These are phyloP conservation scores for Papilio gigon DNA, from an alignment of 2,888 invertebrate species.

Conservation along the genomic window DNA sequence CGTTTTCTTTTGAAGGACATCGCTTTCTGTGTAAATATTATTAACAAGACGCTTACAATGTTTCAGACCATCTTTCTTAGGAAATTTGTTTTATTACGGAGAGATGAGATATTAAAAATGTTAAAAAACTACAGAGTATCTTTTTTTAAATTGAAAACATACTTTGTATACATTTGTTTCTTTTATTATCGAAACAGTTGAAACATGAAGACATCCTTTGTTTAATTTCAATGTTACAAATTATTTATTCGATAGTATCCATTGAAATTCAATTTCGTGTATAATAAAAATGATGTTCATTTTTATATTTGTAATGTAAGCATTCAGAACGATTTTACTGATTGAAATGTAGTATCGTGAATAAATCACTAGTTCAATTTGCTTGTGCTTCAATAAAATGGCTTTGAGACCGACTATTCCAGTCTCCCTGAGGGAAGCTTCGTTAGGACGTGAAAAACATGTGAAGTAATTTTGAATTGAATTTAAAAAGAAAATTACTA, in stretches of 20 bases:
- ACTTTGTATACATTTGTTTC: not conserved
- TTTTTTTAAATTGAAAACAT: not conserved
- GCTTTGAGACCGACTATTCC: conserved; percentile 11
- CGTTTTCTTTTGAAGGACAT: conserved; percentile 52
- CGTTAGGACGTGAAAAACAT: conserved; percentile 18
- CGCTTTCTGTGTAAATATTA: conserved; percentile 65
- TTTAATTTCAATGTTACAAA: too few species aligned
- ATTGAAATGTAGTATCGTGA: conserved; percentile 22
- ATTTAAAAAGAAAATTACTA: not conserved
- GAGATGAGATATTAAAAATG: not conserved
- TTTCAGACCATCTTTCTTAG: conserved; percentile 62
- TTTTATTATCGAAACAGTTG: too few species aligned
- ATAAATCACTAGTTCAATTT: conserved; percentile 30
- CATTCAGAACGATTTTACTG: conserved; percentile 1
- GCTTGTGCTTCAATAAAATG: not conserved
- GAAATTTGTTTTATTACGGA: not conserved
- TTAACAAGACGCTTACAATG: conserved; percentile 59
- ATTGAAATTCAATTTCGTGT: not conserved
- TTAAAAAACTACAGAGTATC: not conserved
- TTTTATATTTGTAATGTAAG: not conserved
- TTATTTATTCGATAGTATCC: not conserved
- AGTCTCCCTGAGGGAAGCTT: not conserved
- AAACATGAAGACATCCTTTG: too few species aligned
- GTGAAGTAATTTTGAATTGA: not conserved
- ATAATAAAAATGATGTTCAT: not conserved